Evolutionary conservation across 2,113 vertebrate genomes (phyloP).

Genomic region (Zingel zingel): DNA sequence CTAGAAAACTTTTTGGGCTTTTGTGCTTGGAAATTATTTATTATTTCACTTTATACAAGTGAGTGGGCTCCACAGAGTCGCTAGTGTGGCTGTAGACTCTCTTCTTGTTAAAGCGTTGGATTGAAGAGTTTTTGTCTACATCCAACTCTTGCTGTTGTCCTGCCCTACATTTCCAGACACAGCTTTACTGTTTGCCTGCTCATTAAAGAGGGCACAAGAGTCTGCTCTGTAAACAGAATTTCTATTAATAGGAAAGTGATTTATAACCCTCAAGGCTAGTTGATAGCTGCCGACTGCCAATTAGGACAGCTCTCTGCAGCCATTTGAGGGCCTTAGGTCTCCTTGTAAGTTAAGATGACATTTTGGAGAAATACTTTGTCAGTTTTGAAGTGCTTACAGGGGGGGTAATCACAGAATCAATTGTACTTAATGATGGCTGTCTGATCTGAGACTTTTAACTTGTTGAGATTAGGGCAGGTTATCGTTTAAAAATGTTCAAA

Average conservation of each 20-base stretch:
- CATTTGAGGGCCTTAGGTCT: slow-evolving; percentile 25
- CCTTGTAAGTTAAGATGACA: slow-evolving; percentile 22
- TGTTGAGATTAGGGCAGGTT: not conserved
- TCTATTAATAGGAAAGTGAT: slow-evolving; percentile 60
- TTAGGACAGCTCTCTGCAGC: slow-evolving; percentile 62
- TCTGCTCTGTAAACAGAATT: slow-evolving; percentile 40
- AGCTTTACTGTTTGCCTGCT: slow-evolving; percentile 40
- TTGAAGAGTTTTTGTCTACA: slow-evolving; percentile 10
- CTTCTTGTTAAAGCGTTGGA: not conserved
- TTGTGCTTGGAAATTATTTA: not conserved
- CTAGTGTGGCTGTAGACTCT: not conserved
- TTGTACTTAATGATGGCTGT: slow-evolving; percentile 21
- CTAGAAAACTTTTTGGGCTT: not conserved
- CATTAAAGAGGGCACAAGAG: slow-evolving; percentile 60
- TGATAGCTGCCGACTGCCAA: slow-evolving; percentile 61
- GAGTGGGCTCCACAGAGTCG: not conserved
- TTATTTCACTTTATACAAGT: not conserved
- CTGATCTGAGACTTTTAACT: slow-evolving; percentile 37
- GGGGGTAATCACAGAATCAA: slow-evolving; percentile 19
- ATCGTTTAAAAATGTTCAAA: too few species aligned
- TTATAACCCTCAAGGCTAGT: slow-evolving; percentile 61
- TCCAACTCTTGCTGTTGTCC: slow-evolving; percentile 20
- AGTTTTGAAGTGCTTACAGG: slow-evolving; percentile 19
- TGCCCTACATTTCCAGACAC: slow-evolving; percentile 54
- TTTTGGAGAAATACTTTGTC: slow-evolving; percentile 42